Conservation (phyloP, 2,113 vertebrate genomes). For the Rhabdomys dilectus region DNA sequence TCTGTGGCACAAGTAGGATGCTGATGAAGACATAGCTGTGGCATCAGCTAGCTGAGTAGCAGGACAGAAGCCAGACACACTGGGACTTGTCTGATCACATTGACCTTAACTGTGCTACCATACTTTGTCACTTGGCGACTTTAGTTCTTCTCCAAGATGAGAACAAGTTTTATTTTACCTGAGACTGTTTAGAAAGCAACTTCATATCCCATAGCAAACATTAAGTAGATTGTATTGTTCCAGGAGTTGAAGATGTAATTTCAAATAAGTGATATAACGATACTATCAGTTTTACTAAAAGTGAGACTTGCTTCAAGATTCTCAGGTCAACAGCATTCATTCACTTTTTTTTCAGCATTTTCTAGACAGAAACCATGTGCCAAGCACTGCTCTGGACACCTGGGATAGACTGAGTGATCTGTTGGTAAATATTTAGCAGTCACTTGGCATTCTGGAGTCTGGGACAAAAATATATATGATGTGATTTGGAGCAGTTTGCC, state of each 20-base stretch:
- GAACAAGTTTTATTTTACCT: neutral
- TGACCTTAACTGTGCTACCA: fast-evolving
- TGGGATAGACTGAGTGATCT: neutral
- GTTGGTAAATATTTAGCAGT: neutral
- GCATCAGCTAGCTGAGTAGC: too few relatives aligned
- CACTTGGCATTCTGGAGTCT: neutral
- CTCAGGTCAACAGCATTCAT: neutral
- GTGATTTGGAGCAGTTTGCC: neutral
- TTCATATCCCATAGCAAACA: neutral
- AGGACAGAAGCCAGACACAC: neutral
- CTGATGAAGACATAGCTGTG: fast-evolving
- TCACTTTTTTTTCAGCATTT: neutral
- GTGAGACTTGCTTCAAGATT: neutral
- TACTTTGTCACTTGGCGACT: neutral
- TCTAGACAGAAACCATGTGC: neutral
- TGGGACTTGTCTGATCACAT: neutral
- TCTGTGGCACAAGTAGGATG: fast-evolving
- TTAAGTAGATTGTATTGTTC: neutral
- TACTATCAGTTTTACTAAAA: neutral
- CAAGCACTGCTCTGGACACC: neutral
- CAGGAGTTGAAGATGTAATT: neutral
- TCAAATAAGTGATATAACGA: neutral
- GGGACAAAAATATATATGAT: neutral
- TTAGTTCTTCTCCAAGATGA: neutral
- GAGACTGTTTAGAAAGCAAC: neutral